Evolutionary conservation across 1,140 invertebrate species (phyloP), one percentile per base, ranked within the genome.

Genomic region (Procambarus virginalis): DNA sequence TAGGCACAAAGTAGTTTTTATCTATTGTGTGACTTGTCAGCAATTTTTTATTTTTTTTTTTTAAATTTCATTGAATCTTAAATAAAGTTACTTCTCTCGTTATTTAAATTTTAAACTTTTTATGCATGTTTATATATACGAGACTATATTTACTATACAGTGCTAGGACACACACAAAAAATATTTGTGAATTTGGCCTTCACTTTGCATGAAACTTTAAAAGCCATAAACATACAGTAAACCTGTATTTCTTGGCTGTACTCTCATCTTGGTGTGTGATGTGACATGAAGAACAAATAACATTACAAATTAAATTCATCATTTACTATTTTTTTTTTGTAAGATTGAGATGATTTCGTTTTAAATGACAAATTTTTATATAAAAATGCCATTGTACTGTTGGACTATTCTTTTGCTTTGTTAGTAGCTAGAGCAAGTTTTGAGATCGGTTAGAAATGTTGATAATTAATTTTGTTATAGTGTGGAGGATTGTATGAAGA

Each of bases 11-110:
- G 17, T 78, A 64, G 60, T 51, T 84, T 55, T 60, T 73, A 49
- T 76, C 51, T 75, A 17, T 48, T 76, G 46, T 84, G 68, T 76
- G 64, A 73, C 20, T 73, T 84, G 22, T 76, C 55, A 84, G 64
- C 48, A 46, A 51, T 76, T 22, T 76, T 75, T 46, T 48, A 48
- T 68, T 81, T n/a, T 81, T 64, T 82, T 45, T 81, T 17, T 68
- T 68, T 4, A 34, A 73, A 34, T 73, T 22, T 73, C n/a, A 34
- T 73, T 22, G n/a, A 73, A 9, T 34, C 34, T 34, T 34, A 34
- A 22, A 34, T n/a, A 73, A 22, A 17, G 4, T 6, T 48, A 46
- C 0, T 82, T 48, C 45, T 17, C 51, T 55, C 20, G 10, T 48
- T 14, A 34, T 82, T 46, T 82, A 49, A 81, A 46, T 58, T 68